These are phyloP conservation scores for Podocnemis expansa DNA, from an alignment of 2,113 vertebrate species.

Conservation along the genomic window DNA sequence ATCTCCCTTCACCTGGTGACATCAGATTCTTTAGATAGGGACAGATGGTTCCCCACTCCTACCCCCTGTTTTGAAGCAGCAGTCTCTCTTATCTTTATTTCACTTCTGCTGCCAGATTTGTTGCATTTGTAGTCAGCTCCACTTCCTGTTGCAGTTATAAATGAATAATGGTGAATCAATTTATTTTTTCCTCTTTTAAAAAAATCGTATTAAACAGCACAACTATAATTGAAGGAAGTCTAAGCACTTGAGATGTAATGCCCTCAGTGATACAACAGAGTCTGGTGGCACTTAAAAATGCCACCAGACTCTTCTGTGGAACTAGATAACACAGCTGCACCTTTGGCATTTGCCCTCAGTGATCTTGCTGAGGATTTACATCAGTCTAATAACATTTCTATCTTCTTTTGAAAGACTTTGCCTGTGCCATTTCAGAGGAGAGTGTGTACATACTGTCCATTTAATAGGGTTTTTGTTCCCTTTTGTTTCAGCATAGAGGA, in stretches of 20 bases:
- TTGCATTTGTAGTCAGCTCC: constrained; percentile 35
- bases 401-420: background rate
- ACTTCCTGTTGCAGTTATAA: constrained; percentile 21
- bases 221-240: background rate
- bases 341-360: too few relatives aligned
- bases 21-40: background rate
- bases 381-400: background rate
- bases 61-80: background rate
- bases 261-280: too few relatives aligned
- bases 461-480: background rate
- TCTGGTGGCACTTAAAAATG: too few relatives aligned
- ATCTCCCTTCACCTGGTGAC: accelerated
- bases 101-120: constrained; percentile 31
- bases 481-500: background rate
- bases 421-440: background rate
- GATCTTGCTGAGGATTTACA: background rate
- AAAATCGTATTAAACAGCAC: background rate
- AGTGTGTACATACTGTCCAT: background rate
- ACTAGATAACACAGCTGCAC: too few relatives aligned
- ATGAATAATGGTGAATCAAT: constrained; percentile 8
- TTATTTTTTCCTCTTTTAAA: background rate
- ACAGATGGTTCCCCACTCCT: background rate
- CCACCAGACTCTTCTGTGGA: too few relatives aligned
- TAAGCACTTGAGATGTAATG: too few relatives aligned
- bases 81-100: constrained; percentile 33